A percentile compares a stretch with the other conserved stretches of the same genome.
These are phyloP conservation scores for Nibea albiflora DNA, from an alignment of 2,113 vertebrate species.

Conservation along the genomic window DNA sequence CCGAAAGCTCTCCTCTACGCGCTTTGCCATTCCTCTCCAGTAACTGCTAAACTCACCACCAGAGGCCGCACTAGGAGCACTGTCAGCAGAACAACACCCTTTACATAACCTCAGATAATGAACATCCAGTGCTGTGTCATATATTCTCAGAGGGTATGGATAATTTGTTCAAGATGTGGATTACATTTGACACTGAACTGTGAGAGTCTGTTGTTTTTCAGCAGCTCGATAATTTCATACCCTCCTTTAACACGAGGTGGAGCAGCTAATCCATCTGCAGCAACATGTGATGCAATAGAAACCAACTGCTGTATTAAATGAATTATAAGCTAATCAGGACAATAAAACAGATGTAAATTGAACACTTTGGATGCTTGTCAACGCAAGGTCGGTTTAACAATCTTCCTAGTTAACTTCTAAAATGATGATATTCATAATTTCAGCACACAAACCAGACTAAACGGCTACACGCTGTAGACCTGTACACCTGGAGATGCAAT, in stretches of 20 bases:
- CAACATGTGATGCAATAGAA: slow-evolving; percentile 6
- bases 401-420: background rate
- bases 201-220: slow-evolving; percentile 23
- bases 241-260: slow-evolving; percentile 25
- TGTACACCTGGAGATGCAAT: background rate
- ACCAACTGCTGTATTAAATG: background rate
- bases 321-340: background rate
- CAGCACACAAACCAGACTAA: background rate
- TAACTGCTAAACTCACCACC: slow-evolving; percentile 35
- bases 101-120: slow-evolving; percentile 47
- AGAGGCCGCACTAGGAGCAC: slow-evolving; percentile 34
- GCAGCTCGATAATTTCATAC: slow-evolving; percentile 29
- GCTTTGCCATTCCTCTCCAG: background rate
- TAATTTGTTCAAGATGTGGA: slow-evolving; percentile 49
- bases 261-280: slow-evolving; percentile 18
- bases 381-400: background rate
- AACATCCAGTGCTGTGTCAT: slow-evolving; percentile 51
- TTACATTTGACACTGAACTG: slow-evolving; percentile 42
- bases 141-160: slow-evolving; percentile 29
- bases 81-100: slow-evolving; percentile 5
- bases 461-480: background rate
- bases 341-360: background rate
- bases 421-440: background rate
- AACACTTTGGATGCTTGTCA: background rate
- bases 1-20: background rate